Evolutionary conservation across 1,140 invertebrate genomes (phyloP), one percentile per base, ranked within the genome.

Genomic region (Drosophila rhopaloa): DNA sequence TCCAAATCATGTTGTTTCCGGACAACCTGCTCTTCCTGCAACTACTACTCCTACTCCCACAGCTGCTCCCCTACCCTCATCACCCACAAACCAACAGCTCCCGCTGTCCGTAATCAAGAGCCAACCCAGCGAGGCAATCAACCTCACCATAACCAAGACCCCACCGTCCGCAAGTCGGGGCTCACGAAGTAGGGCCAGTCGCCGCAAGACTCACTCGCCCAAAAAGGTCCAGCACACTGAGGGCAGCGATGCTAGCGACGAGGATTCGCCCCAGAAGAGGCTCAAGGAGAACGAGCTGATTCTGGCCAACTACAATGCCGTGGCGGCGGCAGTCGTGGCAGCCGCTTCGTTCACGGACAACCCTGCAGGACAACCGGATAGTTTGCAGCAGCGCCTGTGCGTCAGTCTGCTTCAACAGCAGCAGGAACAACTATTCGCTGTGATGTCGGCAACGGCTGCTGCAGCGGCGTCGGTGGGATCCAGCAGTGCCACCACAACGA

Each of bases 271-370:
- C 13, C 66, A 60, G 46, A 91, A 85, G 29, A 73, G 80, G 16
- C 24, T 85, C 16, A 91, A 84, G 51, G 76, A 91, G 29, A 89
- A 77, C 35, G 79, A 91, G 47, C 63, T 90, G 2, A 74, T 91
- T 9, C 32, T 91, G 54, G 90, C 75, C 50, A 91, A 85, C 29
- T 85, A 77, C 37, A 88, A 91, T 85, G 82, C 80, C 3, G 63
- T 80, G 19, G 77, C 74, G 27, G 88, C 76, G 37, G 81, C 82
- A 29, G 88, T 77, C 5, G 71, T 74, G 40, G 81, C 78, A n/a
- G 82, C 82, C 35, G 46, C 75, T 6, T 54, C 74, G 16, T 24
- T 77, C 0, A 54, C 65, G 3, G 27, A 37, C 9, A 37, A 10
- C 11, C 40, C 56, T 4, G 4, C 74, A 0, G 43, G 5, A n/a